phyloP scores from a whole-genome alignment of 1,140 invertebrate genomes.

The Zaprionus kolodkinae region DNA sequence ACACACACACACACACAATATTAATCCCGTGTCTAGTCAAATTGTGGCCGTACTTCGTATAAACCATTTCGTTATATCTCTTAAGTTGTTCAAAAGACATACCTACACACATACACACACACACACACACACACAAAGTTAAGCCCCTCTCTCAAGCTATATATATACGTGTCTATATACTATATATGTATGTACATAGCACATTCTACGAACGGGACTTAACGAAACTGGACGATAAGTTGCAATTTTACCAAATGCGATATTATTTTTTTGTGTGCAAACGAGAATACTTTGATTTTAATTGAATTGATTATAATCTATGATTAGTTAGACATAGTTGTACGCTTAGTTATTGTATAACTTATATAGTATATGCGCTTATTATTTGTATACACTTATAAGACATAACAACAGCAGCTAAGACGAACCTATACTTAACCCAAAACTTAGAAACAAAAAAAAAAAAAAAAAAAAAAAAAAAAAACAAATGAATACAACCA shows the following conservation, averaged over 20 bases:
- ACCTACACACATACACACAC: background rate
- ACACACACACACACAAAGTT: constrained; percentile 2
- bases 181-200: background rate
- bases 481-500: constrained; percentile 27
- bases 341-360: constrained; percentile 49
- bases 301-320: constrained; percentile 56
- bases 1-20: no score
- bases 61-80: background rate
- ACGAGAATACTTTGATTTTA: constrained; percentile 69
- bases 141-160: constrained; percentile 12
- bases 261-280: constrained; percentile 74
- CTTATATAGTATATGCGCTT: constrained; percentile 48
- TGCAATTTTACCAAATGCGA: constrained; percentile 63
- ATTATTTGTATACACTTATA: constrained; percentile 48
- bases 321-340: constrained; percentile 57
- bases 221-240: constrained; percentile 34
- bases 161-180: background rate
- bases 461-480: constrained; percentile 4
- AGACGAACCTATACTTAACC: constrained; percentile 18
- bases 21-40: background rate
- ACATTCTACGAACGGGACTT: constrained; percentile 30
- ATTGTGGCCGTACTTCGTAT: no score
- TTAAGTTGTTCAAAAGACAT: background rate
- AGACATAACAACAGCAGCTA: constrained; percentile 8
- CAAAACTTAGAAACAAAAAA: constrained; percentile 17